Evolutionary conservation across 1,140 invertebrate genomes (phyloP).

Genomic region (Aculops lycopersici): DNA sequence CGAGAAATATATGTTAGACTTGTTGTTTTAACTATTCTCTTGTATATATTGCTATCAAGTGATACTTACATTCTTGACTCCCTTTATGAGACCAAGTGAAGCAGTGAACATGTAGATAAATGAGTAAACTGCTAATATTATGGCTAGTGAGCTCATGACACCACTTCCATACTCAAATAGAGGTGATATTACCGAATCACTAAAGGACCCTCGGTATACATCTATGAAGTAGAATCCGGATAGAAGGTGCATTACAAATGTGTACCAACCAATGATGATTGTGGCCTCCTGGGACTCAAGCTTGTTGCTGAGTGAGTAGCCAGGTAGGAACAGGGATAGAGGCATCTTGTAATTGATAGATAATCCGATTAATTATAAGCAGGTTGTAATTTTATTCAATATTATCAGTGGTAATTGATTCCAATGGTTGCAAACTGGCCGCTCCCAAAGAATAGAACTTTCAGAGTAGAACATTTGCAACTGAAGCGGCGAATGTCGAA

Average conservation of each 20-base stretch:
- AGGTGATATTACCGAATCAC: slow-evolving; percentile 6
- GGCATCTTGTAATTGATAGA: no score
- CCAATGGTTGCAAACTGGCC: no score
- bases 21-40: neutral
- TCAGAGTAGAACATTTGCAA: no score
- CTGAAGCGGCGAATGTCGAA: no score
- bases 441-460: no score
- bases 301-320: no score
- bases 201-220: slow-evolving; percentile 2
- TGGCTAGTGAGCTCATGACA: slow-evolving; percentile 2
- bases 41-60: no score
- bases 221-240: slow-evolving; percentile 5
- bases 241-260: slow-evolving; percentile 5
- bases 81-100: slow-evolving; percentile 5
- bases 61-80: slow-evolving; percentile 6
- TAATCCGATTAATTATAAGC: no score
- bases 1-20: neutral
- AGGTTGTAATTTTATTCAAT: no score
- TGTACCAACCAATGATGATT: slow-evolving; percentile 5
- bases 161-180: slow-evolving; percentile 6
- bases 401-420: no score
- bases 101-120: slow-evolving; percentile 3
- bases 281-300: neutral
- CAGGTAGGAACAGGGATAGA: no score
- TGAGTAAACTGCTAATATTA: slow-evolving; percentile 3